Conservation (phyloP, 2,888 invertebrate species). For the Blastobasis lacticolella region DNA sequence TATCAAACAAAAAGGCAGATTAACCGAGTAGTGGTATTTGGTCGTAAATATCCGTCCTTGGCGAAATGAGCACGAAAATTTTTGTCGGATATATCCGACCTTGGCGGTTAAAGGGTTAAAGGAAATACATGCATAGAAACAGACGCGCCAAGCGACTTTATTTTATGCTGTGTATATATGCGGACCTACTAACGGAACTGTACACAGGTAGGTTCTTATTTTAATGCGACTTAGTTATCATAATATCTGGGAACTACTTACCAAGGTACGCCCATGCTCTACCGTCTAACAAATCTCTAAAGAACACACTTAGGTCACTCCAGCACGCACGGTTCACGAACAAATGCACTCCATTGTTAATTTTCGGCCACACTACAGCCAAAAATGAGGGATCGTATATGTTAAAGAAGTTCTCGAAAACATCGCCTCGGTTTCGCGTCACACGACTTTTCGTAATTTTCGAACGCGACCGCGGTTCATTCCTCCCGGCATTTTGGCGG, state of each 20-base stretch:
- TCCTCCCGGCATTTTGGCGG: constrained; percentile 29
- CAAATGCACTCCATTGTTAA: constrained; percentile 52
- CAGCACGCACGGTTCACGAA: constrained; percentile 53
- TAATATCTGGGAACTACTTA: constrained; percentile 30
- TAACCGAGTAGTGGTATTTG: too few relatives aligned
- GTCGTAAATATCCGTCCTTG: too few relatives aligned
- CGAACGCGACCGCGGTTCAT: constrained; percentile 21
- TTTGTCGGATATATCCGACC: too few relatives aligned
- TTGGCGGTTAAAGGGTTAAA: too few relatives aligned
- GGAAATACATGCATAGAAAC: too few relatives aligned
- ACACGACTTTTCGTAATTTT: constrained; percentile 3
- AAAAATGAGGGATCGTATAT: constrained; percentile 61
- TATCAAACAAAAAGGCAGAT: too few relatives aligned
- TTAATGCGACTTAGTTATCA: too few relatives aligned
- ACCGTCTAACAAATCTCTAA: constrained; percentile 54
- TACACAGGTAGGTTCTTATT: too few relatives aligned
- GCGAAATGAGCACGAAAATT: too few relatives aligned
- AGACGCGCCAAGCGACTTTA: too few relatives aligned
- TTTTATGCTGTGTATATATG: too few relatives aligned
- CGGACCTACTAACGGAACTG: too few relatives aligned
- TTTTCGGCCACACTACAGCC: constrained; percentile 61
- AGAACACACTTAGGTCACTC: constrained; percentile 54
- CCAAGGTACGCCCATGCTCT: constrained; percentile 68
- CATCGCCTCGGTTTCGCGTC: constrained; percentile 32
- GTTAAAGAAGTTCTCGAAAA: constrained; percentile 54